Evolutionary conservation across 2,888 invertebrate species (phyloP).

Genomic region (Ryuthela nishihirai): DNA sequence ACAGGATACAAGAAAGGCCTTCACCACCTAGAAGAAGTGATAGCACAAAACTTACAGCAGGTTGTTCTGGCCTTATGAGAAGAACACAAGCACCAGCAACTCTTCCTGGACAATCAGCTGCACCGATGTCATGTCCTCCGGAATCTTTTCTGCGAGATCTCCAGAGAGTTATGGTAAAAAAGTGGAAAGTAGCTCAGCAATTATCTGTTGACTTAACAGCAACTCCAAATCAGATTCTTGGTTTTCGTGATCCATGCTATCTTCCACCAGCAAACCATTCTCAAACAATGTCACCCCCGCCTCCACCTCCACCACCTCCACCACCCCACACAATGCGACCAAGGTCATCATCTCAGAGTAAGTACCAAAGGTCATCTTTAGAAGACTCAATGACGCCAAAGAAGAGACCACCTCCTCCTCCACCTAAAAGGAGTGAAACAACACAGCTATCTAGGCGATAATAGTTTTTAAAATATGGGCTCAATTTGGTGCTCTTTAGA

Average conservation of each 20-base stretch:
- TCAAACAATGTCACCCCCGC: conserved; percentile 20
- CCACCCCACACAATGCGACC: conserved; percentile 14
- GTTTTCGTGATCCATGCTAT: conserved; percentile 61
- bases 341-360: conserved; percentile 11
- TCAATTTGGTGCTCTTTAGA: no score
- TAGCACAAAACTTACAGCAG: conserved; percentile 62
- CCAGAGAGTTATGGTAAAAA: conserved; percentile 87
- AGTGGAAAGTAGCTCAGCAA: conserved; percentile 83
- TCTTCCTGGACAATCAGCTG: conserved; percentile 63
- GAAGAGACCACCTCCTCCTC: conserved; percentile 79
- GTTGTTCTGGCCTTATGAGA: conserved; percentile 8
- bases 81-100: conserved; percentile 46
- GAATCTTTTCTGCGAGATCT: conserved; percentile 79
- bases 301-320: conserved; percentile 14
- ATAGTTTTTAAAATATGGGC: no score
- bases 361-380: conserved; percentile 7
- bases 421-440: conserved; percentile 83
- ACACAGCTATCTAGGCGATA: conserved; percentile 63
- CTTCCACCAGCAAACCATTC: conserved; percentile 33
- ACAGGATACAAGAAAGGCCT: conserved; percentile 28
- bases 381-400: conserved; percentile 30
- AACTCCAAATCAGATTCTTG: conserved; percentile 84
- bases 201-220: conserved; percentile 82
- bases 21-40: conserved; percentile 71
- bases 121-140: conserved; percentile 46